A percentile compares a stretch with the other conserved stretches of the same genome.
phyloP scores from a whole-genome alignment of 2,113 vertebrate genomes.

The Entomyzon cyanotis region DNA sequence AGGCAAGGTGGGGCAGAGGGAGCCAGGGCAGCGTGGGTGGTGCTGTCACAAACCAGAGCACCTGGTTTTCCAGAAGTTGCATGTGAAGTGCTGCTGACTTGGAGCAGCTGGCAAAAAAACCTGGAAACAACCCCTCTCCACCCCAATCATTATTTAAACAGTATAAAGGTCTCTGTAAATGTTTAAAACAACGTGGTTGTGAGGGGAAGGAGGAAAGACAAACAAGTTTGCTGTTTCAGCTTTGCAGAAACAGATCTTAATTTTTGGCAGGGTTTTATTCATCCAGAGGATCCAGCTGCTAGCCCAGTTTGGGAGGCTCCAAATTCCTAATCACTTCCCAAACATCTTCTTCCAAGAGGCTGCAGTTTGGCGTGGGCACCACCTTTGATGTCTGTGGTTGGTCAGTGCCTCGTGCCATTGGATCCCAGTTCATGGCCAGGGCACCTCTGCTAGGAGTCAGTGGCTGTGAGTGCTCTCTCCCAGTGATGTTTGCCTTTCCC shows the following conservation, averaged over 20 bases:
- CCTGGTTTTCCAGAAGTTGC: neutral
- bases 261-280: slow-evolving; percentile 49
- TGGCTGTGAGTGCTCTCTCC: neutral
- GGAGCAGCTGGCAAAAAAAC: slow-evolving; percentile 28
- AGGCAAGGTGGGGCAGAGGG: neutral
- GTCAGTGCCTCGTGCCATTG: neutral
- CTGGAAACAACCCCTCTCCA: neutral
- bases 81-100: neutral
- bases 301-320: neutral
- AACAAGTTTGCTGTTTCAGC: slow-evolving; percentile 64
- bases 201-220: slow-evolving; percentile 62
- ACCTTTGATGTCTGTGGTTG: neutral
- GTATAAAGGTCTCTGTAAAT: slow-evolving; percentile 59
- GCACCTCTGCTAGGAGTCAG: neutral
- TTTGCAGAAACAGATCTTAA: slow-evolving; percentile 33
- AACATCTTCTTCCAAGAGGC: slow-evolving; percentile 26
- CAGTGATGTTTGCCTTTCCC: neutral
- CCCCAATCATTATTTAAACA: slow-evolving; percentile 47
- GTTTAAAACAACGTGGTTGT: slow-evolving; percentile 52
- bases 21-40: neutral
- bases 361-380: slow-evolving; percentile 19
- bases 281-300: slow-evolving; percentile 40
- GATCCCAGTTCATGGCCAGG: neutral
- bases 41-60: neutral
- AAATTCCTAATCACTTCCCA: slow-evolving; percentile 11